phyloP scores from a whole-genome alignment of 2,797 vertebrate species.

The Strix occidentalis region DNA sequence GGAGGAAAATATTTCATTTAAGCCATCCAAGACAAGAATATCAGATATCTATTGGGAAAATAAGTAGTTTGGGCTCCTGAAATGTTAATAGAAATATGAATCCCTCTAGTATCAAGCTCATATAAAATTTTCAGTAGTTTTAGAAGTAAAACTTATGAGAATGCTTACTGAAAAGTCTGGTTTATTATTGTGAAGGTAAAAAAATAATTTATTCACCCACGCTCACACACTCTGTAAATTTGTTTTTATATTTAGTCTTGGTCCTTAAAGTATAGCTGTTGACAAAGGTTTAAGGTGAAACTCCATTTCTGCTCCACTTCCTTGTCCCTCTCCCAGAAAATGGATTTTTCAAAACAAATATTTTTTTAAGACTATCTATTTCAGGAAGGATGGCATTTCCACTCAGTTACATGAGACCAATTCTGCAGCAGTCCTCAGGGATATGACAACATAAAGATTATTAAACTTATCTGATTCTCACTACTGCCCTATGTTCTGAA shows the following conservation, averaged over 20 bases:
- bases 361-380: not conserved
- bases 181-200: not conserved
- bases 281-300: not conserved
- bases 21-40: not conserved
- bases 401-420: not conserved
- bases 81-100: constrained; percentile 2
- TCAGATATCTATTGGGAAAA: constrained; percentile 7
- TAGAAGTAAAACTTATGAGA: not conserved
- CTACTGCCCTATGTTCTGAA: not conserved
- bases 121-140: not conserved
- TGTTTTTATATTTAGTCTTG: not conserved
- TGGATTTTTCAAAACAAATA: not conserved
- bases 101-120: not conserved
- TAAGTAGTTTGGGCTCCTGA: not conserved
- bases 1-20: not conserved
- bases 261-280: not conserved
- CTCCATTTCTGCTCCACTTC: not conserved
- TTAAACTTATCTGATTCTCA: not conserved
- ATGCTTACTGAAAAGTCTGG: not conserved
- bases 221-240: not conserved
- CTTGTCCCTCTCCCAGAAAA: not conserved
- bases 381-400: not conserved
- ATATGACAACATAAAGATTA: not conserved
- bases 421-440: not conserved
- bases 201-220: not conserved